A percentile compares a stretch with the other conserved stretches of the same genome.
Evolutionary conservation across 2,113 vertebrate species (phyloP).

Genomic region (Passer montanus): DNA sequence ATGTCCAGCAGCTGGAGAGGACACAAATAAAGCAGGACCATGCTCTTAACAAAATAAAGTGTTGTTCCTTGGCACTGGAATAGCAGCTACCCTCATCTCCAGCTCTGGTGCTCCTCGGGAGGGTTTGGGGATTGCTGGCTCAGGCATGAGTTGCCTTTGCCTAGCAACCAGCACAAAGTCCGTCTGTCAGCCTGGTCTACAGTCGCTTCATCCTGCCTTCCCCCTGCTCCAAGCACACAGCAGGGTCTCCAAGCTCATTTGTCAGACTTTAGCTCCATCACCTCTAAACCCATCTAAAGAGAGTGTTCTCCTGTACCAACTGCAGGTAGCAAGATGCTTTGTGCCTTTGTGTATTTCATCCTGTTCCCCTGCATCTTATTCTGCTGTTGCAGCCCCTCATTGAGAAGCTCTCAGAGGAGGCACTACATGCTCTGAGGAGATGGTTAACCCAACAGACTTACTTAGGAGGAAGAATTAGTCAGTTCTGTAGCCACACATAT

Average conservation of each 20-base stretch:
- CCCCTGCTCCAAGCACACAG: not conserved
- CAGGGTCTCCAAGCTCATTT: not conserved
- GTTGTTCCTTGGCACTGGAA: not conserved
- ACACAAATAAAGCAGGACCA: not conserved
- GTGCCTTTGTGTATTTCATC: not conserved
- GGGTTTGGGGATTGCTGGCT: not conserved
- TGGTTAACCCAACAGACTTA: not conserved
- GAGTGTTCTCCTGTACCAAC: accelerated
- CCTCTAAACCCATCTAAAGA: not conserved
- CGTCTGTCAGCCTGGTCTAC: not conserved
- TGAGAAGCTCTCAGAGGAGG: not conserved
- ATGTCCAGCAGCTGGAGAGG: not conserved
- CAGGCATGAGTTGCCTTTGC: not conserved
- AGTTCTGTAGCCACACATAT: not conserved
- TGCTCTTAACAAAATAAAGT: not conserved
- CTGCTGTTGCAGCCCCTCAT: not conserved
- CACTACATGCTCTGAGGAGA: not conserved
- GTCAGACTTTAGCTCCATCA: not conserved
- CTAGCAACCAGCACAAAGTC: conserved; percentile 13
- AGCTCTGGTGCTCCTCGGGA: not conserved
- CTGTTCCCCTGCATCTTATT: accelerated
- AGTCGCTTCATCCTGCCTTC: not conserved
- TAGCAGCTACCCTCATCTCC: not conserved
- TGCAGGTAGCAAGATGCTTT: not conserved
- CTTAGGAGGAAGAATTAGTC: accelerated